Evolutionary conservation across 1,140 invertebrate genomes (phyloP).

Genomic region (Xylocopa sonorina): DNA sequence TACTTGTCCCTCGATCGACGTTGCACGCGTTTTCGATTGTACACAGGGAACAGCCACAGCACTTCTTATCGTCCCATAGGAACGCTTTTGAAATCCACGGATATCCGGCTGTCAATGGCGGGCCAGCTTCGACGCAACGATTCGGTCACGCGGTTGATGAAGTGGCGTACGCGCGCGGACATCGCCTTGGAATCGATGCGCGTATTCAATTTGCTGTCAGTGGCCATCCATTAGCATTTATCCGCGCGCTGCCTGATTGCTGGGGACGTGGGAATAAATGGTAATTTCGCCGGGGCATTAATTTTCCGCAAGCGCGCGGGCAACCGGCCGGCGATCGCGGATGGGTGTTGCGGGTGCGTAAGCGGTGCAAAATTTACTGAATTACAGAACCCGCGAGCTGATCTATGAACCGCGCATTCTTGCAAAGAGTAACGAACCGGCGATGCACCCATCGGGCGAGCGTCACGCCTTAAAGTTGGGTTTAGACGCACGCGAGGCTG

Average conservation of each 20-base stretch:
- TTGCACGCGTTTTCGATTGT: too few species aligned
- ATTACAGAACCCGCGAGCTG: constrained; percentile 59
- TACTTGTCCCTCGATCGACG: too few species aligned
- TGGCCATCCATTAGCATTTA: constrained; percentile 60
- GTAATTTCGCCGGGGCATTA: constrained; percentile 54
- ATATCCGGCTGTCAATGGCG: constrained; percentile 26
- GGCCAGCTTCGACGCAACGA: background rate
- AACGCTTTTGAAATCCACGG: constrained; percentile 5
- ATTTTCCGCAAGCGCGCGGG: constrained; percentile 17
- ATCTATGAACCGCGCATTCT: constrained; percentile 54
- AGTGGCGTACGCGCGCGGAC: constrained; percentile 40
- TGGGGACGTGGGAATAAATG: constrained; percentile 64
- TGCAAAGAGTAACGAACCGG: constrained; percentile 1
- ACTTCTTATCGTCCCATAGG: too few species aligned
- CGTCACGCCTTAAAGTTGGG: background rate
- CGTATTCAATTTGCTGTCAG: constrained; percentile 69
- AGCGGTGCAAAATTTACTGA: constrained; percentile 56
- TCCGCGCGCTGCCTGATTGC: constrained; percentile 47
- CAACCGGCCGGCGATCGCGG: constrained; percentile 42
- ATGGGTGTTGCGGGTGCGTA: constrained; percentile 25
- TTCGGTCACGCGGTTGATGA: constrained; percentile 59
- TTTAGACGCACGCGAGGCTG: background rate
- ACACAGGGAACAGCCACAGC: too few species aligned
- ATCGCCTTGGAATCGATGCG: constrained; percentile 62
- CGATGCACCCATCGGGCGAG: constrained; percentile 14